Conservation (phyloP, 2,888 invertebrate species). For the Drepana falcataria region DNA sequence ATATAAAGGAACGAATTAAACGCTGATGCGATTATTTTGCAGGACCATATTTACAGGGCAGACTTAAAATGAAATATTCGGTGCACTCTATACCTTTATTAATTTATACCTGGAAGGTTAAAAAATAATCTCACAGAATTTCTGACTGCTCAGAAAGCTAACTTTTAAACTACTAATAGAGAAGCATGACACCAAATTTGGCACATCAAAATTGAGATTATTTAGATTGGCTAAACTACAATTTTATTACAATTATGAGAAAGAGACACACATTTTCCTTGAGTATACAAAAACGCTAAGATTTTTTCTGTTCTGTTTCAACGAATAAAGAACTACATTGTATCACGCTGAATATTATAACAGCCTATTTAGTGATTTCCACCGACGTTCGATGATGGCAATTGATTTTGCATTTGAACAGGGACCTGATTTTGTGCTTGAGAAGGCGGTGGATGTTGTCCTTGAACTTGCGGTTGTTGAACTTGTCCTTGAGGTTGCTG, state of each 20-base stretch:
- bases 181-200: constrained; percentile 28
- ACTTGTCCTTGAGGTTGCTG: constrained; percentile 14
- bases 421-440: constrained; percentile 14
- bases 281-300: no score
- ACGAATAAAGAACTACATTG: no score
- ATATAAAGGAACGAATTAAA: no score
- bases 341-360: not conserved
- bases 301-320: not conserved
- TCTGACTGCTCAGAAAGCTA: not conserved
- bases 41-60: no score
- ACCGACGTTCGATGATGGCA: constrained; percentile 7
- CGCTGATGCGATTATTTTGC: no score
- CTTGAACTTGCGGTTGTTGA: constrained; percentile 12
- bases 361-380: constrained; percentile 5
- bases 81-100: not conserved
- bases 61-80: not conserved
- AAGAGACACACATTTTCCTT: no score
- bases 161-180: not conserved
- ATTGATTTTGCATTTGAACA: constrained; percentile 7
- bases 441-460: constrained; percentile 13
- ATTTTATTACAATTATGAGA: no score
- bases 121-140: not conserved
- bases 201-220: constrained; percentile 15
- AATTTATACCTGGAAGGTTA: not conserved
- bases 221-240: no score